Evolutionary conservation across 2,888 invertebrate genomes (phyloP), one percentile per base, ranked within the genome.

Genomic region (Serrognathus titanus): DNA sequence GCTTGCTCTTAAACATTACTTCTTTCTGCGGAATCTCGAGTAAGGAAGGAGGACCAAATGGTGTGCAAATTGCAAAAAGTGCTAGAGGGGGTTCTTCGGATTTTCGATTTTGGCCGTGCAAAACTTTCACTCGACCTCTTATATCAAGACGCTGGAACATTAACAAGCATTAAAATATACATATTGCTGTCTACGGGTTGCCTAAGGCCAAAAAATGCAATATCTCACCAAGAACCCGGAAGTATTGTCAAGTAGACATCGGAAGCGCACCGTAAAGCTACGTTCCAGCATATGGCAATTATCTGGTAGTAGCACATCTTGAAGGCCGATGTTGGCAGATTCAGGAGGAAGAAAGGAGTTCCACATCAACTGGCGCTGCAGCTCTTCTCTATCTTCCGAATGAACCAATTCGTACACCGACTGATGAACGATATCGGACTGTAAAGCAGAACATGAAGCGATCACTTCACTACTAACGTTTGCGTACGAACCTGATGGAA

Each of bases 401-500:
- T 98, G 98, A 61, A 99, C 97, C 76, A 99, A 82, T 79, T 99
- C 99, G 83, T 97, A 97, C 52, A 98, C 97, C 64, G 97, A 96
- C 77, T 99, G 99, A 79, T 99, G 99, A 58, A 99, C 96, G 71
- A 99, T 97, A 79, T 99, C 99, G 68, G 98, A 99, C 97, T 99
- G 84, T 36, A 87, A 85, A 66, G 67, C 16, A 3, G 57, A 63
- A 61, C 65, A 13, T 16, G n/a, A 10, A 16, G 16, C 4, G 13
- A 41, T 51, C 50, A 65, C 51, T 12, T 53, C 31, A 55, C 41
- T 54, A 36, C 38, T 41, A 10, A 39, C 38, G 11, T 37, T 50
- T 35, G 37, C 53, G 61, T 56, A 77, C 82, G 82, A 82, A 98
- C 98, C 91, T 99, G 99, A 84, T 99, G 98, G 85, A 99, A 99